A percentile compares a stretch with the other conserved stretches of the same genome.
These are phyloP conservation scores for Pteruthius melanotis DNA, from an alignment of 2,113 vertebrate genomes.

Conservation along the genomic window DNA sequence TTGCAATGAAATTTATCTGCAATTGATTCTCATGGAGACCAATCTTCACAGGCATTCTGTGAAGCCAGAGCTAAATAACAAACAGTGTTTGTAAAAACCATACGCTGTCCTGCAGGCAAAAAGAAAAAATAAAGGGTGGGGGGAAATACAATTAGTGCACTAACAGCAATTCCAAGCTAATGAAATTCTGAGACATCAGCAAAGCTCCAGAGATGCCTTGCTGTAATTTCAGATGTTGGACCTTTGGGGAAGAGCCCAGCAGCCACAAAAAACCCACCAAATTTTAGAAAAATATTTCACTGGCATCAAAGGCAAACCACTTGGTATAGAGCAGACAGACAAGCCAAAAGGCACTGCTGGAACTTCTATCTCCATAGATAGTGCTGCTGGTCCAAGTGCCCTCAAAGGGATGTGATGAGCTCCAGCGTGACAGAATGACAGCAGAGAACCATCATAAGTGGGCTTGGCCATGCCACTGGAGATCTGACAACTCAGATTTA, in stretches of 20 bases:
- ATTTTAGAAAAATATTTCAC: not conserved
- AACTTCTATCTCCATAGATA: not conserved
- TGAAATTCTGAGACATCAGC: not conserved
- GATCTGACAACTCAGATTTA: not conserved
- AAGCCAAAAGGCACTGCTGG: not conserved
- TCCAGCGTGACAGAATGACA: fast-evolving
- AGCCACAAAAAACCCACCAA: not conserved
- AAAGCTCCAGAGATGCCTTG: not conserved
- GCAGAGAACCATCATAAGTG: fast-evolving
- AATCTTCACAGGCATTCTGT: constrained; percentile 32
- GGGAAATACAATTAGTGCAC: not conserved
- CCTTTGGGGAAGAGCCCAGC: not conserved
- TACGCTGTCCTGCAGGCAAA: not conserved
- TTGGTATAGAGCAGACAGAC: not conserved
- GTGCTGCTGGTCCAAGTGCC: not conserved
- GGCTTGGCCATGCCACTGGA: not conserved
- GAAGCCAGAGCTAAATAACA: constrained; percentile 48
- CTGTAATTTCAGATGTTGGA: not conserved
- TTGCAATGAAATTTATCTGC: constrained; percentile 31
- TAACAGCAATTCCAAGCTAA: not conserved
- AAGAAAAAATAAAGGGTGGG: not conserved
- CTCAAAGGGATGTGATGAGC: not conserved
- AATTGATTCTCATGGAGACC: constrained; percentile 1
- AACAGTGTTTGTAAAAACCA: not conserved
- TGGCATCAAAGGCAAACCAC: not conserved